A percentile compares a stretch with the other conserved stretches of the same genome.
Evolutionary conservation across 2,888 invertebrate genomes (phyloP).

Genomic region (Leptinotarsa juncta): DNA sequence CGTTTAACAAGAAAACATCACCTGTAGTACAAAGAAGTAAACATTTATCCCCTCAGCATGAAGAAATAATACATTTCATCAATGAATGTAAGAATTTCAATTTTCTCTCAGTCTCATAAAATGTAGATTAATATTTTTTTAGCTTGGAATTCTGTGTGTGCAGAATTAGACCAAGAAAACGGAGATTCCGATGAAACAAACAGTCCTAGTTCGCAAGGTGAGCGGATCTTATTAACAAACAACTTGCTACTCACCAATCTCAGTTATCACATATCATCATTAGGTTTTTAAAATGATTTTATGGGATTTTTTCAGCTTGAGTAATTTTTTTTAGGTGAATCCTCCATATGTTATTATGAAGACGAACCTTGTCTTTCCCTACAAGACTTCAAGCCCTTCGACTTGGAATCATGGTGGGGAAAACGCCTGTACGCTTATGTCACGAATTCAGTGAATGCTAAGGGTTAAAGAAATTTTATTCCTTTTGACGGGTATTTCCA

Average conservation of each 20-base stretch:
- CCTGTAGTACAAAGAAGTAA: constrained; percentile 70
- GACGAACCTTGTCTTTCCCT: constrained; percentile 77
- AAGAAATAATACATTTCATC: constrained; percentile 87
- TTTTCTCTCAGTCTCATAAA: constrained; percentile 2
- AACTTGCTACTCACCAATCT: too few relatives aligned
- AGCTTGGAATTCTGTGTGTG: constrained; percentile 74
- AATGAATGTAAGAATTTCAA: constrained; percentile 78
- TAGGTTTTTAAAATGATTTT: too few relatives aligned
- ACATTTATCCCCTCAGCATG: constrained; percentile 81
- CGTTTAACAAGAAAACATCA: constrained; percentile 73
- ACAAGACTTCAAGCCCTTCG: constrained; percentile 88
- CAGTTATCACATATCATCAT: too few relatives aligned
- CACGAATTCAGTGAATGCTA: constrained; percentile 73
- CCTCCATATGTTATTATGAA: constrained; percentile 73
- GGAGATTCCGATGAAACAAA: constrained; percentile 67
- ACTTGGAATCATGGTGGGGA: constrained; percentile 93
- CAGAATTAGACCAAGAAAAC: constrained; percentile 58
- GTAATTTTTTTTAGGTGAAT: constrained; percentile 59
- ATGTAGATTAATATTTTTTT: constrained; percentile 48
- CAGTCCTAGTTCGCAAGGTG: constrained; percentile 11
- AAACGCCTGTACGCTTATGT: constrained; percentile 86
- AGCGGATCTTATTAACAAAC: neutral
- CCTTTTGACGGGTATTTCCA: constrained; percentile 53
- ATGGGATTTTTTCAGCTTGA: too few relatives aligned
- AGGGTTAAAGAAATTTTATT: constrained; percentile 37